Evolutionary conservation across 2,113 vertebrate genomes (phyloP).

Genomic region (Bos taurus): ARS-UCD2.0 NC_037357.1:72503001-72503500

Average conservation of each 20-base stretch:
- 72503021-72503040: no score
- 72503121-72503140: not conserved
- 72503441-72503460: not conserved
- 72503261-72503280: not conserved
- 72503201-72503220: not conserved
- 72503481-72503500: not conserved
- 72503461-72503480: not conserved
- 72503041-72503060: not conserved
- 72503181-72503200: not conserved
- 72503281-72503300: not conserved
- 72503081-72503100: not conserved
- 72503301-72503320: not conserved
- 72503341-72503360: not conserved
- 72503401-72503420: not conserved
- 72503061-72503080: not conserved
- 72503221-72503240: not conserved
- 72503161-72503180: not conserved
- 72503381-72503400: not conserved
- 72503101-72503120: not conserved
- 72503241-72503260: not conserved
- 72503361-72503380: not conserved
- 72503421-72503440: not conserved
- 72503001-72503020: no score
- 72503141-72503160: not conserved
- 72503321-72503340: not conserved